Conservation (phyloP, 2,888 invertebrate genomes). For the Penaeus monodon region DNA sequence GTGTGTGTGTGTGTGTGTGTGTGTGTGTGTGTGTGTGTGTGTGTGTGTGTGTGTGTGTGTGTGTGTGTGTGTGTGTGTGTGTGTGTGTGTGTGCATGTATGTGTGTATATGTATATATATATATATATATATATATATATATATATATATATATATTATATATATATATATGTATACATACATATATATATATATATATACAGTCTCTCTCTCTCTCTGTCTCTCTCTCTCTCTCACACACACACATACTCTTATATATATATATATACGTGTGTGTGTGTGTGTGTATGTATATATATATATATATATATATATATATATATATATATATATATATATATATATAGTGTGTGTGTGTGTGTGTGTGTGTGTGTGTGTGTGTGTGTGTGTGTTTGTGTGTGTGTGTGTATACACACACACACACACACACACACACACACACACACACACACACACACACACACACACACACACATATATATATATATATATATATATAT, state of each 20-base stretch:
- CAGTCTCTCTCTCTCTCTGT: background rate
- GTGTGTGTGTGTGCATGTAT: background rate
- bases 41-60: background rate
- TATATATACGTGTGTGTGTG: background rate
- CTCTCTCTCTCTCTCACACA: background rate
- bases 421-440: too few species aligned
- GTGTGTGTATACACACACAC: too few species aligned
- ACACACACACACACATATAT: too few species aligned
- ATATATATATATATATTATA: conserved; percentile 12
- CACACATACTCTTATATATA: background rate
- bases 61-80: background rate
- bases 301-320: too few species aligned
- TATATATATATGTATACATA: background rate
- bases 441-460: too few species aligned
- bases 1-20: conserved; percentile 8
- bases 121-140: conserved; percentile 9
- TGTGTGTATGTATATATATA: too few species aligned
- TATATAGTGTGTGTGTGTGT: too few species aligned
- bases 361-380: too few species aligned
- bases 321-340: too few species aligned
- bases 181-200: background rate
- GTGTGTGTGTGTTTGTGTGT: too few species aligned
- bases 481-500: too few species aligned
- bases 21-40: background rate
- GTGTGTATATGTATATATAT: background rate